Conservation (phyloP, 1,140 invertebrate genomes). For the Drosophila simulans region DNA sequence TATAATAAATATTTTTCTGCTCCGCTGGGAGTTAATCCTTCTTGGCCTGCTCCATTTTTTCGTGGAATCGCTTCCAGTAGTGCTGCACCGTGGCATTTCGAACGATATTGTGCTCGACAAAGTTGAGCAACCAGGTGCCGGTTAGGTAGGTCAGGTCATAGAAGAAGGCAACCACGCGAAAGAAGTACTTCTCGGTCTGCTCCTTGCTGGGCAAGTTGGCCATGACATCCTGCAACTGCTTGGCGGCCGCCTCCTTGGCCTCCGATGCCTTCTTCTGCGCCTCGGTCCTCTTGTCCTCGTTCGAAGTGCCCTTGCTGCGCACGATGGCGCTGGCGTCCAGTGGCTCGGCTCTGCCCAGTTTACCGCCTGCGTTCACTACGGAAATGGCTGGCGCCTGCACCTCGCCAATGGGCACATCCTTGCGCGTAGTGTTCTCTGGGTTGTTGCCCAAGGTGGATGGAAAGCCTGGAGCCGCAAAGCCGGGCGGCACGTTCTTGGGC, state of each 20-base stretch:
- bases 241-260: constrained; percentile 31
- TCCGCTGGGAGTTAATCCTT: constrained; percentile 50
- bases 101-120: constrained; percentile 63
- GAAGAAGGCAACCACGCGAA: constrained; percentile 65
- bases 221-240: constrained; percentile 54
- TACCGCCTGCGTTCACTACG: neutral
- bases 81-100: constrained; percentile 54
- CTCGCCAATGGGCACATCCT: constrained; percentile 5
- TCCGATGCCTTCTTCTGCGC: constrained; percentile 12
- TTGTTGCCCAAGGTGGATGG: neutral
- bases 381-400: neutral
- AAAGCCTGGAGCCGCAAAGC: neutral
- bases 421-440: neutral
- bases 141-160: constrained; percentile 62
- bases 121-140: constrained; percentile 44
- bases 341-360: constrained; percentile 12
- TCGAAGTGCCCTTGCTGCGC: neutral
- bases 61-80: constrained; percentile 76
- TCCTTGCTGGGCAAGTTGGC: constrained; percentile 65
- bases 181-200: constrained; percentile 71
- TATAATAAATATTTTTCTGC: constrained; percentile 13
- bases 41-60: constrained; percentile 74
- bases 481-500: constrained; percentile 1
- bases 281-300: neutral
- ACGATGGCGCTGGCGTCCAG: neutral